Conservation (phyloP, 2,797 vertebrate genomes). For the Alca torda region DNA sequence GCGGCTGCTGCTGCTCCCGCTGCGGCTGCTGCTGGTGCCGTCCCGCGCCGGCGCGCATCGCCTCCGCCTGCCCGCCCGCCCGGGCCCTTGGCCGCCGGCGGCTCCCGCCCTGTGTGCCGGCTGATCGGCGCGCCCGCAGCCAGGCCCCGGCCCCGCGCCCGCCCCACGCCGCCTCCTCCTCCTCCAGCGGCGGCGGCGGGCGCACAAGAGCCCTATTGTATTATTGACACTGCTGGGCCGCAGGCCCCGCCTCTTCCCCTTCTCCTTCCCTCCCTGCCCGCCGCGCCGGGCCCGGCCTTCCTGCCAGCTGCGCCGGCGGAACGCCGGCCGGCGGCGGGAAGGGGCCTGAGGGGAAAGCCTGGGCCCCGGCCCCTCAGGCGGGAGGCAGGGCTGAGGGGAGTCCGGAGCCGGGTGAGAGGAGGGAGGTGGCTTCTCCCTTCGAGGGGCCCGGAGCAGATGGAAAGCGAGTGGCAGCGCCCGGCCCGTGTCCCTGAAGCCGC, state of each 20-base stretch:
- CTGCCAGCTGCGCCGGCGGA: constrained; percentile 6
- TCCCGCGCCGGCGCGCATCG: constrained; percentile 26
- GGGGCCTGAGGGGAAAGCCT: neutral
- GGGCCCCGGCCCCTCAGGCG: neutral
- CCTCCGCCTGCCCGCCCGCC: neutral
- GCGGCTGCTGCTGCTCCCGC: neutral
- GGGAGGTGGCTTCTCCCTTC: neutral
- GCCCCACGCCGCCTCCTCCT: neutral
- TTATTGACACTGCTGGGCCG: constrained; percentile 83
- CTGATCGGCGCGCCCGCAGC: constrained; percentile 37
- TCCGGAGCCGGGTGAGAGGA: no score
- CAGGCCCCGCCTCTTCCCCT: constrained; percentile 83
- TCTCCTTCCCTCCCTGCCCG: constrained; percentile 15
- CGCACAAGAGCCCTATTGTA: constrained; percentile 94
- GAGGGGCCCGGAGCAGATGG: neutral
- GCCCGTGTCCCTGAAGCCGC: no score
- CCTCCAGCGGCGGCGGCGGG: constrained; percentile 30
- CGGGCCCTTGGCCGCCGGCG: neutral
- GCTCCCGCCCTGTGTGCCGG: constrained; percentile 53
- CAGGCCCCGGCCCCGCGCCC: neutral
- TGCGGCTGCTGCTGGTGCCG: neutral
- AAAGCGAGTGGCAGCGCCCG: neutral
- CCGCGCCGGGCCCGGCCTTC: neutral
- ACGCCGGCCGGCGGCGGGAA: neutral
- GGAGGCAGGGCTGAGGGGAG: neutral